Percentiles rank a stretch among this genome's conserved stretches.
Conservation (phyloP, 2,797 vertebrate genomes). For the Myotis pilosus region DNA sequence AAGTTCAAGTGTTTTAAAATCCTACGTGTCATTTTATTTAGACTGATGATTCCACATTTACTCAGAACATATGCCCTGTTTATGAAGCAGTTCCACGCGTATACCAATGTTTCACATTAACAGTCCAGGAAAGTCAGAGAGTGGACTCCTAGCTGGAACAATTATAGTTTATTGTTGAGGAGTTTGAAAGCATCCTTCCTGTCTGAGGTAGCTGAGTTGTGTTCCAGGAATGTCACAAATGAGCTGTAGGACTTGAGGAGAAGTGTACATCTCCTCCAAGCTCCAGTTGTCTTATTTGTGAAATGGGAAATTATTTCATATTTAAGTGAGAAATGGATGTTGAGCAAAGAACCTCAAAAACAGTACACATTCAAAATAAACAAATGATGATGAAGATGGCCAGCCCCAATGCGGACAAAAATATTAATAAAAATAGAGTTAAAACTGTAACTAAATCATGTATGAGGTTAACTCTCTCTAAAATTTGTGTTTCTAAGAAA, state of each 20-base stretch:
- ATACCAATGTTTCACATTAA: not conserved
- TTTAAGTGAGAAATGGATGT: not conserved
- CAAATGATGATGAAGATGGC: not conserved
- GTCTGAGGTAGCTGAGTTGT: not conserved
- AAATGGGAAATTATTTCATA: not conserved
- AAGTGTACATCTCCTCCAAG: not conserved
- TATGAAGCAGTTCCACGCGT: not conserved
- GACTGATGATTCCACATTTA: conserved; percentile 2
- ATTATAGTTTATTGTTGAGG: not conserved
- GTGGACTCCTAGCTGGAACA: not conserved
- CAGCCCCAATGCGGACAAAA: not conserved
- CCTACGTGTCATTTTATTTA: not conserved
- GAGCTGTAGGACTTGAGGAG: not conserved
- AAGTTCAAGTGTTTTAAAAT: not conserved
- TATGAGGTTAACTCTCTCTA: not conserved
- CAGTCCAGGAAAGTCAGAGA: not conserved
- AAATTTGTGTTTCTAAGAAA: not conserved
- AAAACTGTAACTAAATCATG: not conserved
- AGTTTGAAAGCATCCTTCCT: not conserved
- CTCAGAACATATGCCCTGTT: not conserved
- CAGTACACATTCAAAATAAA: not conserved
- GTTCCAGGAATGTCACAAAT: not conserved
- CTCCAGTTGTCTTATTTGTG: not conserved
- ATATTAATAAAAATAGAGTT: not conserved
- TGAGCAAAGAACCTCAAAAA: not conserved